phyloP scores from a whole-genome alignment of 2,113 vertebrate species.

The Sakesphorus luctuosus region DNA sequence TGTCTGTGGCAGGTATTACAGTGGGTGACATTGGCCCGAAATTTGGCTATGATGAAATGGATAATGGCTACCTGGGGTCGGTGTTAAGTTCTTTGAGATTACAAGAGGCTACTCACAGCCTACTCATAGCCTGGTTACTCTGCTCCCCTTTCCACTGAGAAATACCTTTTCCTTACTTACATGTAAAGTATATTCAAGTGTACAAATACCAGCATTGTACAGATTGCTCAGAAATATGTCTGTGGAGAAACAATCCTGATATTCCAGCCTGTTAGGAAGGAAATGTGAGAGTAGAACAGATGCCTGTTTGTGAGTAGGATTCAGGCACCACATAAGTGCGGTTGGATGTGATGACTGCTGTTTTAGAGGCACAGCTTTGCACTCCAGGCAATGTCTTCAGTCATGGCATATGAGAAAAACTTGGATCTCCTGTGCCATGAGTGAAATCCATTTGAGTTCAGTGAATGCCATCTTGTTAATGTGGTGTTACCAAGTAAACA shows the following conservation, averaged over 20 bases:
- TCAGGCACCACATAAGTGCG: not conserved
- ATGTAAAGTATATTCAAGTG: not conserved
- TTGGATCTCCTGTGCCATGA: not conserved
- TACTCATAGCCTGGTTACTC: not conserved
- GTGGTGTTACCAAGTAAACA: not conserved
- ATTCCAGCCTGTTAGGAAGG: not conserved
- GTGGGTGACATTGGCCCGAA: conserved; percentile 98
- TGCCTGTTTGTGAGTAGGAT: not conserved
- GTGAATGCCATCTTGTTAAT: not conserved
- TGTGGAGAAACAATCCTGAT: not conserved
- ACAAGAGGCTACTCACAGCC: not conserved
- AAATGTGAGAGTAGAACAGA: not conserved
- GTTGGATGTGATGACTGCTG: not conserved
- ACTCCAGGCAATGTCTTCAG: not conserved
- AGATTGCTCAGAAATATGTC: not conserved
- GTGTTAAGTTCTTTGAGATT: not conserved
- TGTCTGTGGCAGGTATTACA: conserved; percentile 82
- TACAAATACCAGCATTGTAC: not conserved
- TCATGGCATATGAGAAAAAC: accelerated
- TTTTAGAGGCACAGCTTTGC: not conserved
- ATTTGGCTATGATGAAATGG: conserved; percentile 94
- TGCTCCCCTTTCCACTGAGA: not conserved
- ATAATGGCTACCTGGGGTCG: conserved; percentile 88
- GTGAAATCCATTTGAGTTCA: not conserved
- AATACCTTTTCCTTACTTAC: not conserved